Evolutionary conservation across 2,888 invertebrate species (phyloP), one percentile per base, ranked within the genome.

Genomic region (Drosophila atroscutellata): DNA sequence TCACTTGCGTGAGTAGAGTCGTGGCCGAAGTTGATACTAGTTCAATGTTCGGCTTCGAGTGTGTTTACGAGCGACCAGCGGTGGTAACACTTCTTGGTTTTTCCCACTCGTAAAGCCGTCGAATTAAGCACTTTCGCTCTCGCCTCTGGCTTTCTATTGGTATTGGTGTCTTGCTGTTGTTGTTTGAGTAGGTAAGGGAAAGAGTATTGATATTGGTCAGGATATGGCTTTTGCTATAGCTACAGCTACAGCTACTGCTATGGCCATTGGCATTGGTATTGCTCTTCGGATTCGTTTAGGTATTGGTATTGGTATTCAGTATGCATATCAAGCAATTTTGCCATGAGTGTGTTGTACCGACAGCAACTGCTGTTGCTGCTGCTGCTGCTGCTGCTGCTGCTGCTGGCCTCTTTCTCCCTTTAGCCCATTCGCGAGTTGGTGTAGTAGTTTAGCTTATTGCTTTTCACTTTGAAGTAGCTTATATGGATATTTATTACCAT

Each of bases 401-500:
- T 39, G 39, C n/a, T 30, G 36, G 55, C 49, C 34, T 36, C 18
- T 36, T 20, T 34, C 52, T 24, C 20, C 34, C 1, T 37, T 24
- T 47, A 11, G 39, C 32, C 37, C 37, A 30, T 66, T 59, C 58
- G 68, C 70, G 68, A 76, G 72, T 83, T 86, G 75, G 71, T 72
- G 75, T 62, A 69, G 77, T 80, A 83, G 82, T 80, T 86, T 80
- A 66, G 84, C 77, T 90, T 81, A 79, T 90, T 86, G 87, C 85
- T 80, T 89, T 85, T 81, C 81, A 82, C 86, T 83, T 83, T 91
- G 86, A 90, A 90, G 90, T 89, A 78, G 90, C 90, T 91, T 88
- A 82, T 86, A 83, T 81, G 82, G 82, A 88, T 90, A 89, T 89
- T 91, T 89, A 89, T 89, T 91, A 90, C 86, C 79, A 88, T 80